Evolutionary conservation across 2,113 vertebrate genomes (phyloP).

Genomic region (Megaceryle torquata): DNA sequence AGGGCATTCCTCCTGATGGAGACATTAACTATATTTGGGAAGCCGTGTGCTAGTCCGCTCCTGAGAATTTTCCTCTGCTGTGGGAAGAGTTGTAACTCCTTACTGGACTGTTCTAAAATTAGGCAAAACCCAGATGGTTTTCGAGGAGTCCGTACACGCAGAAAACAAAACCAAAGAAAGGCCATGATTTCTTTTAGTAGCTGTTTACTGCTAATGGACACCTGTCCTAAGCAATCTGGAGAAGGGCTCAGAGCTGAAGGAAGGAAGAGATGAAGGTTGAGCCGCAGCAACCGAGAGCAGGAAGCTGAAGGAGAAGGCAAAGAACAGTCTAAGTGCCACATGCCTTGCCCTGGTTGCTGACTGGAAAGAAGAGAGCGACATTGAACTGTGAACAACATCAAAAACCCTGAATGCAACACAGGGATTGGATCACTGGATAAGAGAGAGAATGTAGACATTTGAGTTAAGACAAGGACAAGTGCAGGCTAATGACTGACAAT

Average conservation of each 20-base stretch:
- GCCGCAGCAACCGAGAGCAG: rapidly evolving
- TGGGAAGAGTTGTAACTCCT: rapidly evolving
- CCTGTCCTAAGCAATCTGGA: background rate
- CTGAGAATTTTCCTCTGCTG: background rate
- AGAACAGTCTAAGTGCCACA: rapidly evolving
- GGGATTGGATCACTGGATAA: background rate
- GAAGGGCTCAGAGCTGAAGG: rapidly evolving
- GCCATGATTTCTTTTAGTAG: background rate
- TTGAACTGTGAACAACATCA: background rate
- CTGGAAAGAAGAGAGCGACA: background rate
- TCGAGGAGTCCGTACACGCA: background rate
- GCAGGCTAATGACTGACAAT: background rate
- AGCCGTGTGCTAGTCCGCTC: background rate
- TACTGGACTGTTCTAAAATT: background rate
- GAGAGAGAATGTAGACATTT: background rate
- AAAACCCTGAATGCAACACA: rapidly evolving
- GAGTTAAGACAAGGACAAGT: background rate
- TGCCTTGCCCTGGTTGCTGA: background rate
- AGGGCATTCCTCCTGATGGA: background rate
- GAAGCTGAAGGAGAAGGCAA: background rate
- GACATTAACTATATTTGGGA: background rate
- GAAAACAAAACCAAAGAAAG: background rate
- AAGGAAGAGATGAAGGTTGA: background rate
- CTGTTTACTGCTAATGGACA: background rate
- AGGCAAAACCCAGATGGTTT: background rate